Conservation (phyloP, 2,113 vertebrate genomes). For the Bambusicola thoracicus region DNA sequence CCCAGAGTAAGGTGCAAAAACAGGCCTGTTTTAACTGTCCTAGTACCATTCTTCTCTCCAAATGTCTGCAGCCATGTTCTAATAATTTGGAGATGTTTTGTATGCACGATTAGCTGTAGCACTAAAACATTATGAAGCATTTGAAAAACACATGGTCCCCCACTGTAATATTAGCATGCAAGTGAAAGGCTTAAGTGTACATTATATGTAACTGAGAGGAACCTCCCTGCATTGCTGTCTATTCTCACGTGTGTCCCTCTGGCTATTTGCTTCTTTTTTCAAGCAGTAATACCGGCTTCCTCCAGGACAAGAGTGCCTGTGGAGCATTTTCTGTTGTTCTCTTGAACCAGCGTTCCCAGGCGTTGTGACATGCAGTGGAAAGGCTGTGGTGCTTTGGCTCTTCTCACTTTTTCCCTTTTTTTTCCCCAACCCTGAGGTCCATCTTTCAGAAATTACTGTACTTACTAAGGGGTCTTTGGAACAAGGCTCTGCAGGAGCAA, state of each 20-base stretch:
- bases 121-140: not conserved
- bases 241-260: accelerated
- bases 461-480: not conserved
- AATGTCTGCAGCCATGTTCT: not conserved
- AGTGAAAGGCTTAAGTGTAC: not conserved
- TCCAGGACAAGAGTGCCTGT: not conserved
- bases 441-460: not conserved
- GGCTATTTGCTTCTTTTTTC: not conserved
- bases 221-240: not conserved
- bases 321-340: not conserved
- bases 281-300: not conserved
- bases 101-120: accelerated
- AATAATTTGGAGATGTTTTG: no score
- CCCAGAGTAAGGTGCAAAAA: not conserved
- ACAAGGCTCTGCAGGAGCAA: not conserved
- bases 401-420: not conserved
- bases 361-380: not conserved
- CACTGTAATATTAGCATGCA: not conserved
- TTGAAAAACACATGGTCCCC: not conserved
- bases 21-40: accelerated
- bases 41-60: not conserved
- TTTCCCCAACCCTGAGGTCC: not conserved
- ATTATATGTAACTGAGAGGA: not conserved
- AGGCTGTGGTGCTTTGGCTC: not conserved
- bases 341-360: not conserved